Evolutionary conservation across 2,797 vertebrate genomes (phyloP), one percentile per base, ranked within the genome.

Genomic region (Artibeus jamaicensis): DNA sequence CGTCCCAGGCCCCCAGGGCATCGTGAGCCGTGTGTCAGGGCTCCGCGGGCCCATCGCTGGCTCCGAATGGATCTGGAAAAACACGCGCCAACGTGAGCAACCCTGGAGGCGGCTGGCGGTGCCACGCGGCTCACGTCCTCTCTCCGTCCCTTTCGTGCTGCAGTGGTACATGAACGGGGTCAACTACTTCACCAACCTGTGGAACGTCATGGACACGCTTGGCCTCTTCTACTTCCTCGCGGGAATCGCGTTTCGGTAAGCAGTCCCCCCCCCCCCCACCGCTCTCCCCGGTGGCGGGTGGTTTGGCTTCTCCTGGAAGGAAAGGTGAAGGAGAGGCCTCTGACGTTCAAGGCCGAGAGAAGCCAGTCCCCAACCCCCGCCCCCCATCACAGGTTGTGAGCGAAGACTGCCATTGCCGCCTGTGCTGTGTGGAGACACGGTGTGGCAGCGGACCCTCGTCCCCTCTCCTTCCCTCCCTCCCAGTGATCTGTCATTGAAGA

Each of bases 131-230:
- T 81, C 32, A 65, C 12, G 22, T 0, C 15, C 12, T 10, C 32
- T 44, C 37, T 84, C 71, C 37, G 7, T 55, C 87, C 84, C 16
- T 95, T 9, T 85, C 91, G 70, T 34, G 59, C 89, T 71, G 74
- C 97, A 99, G 99, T 99, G 98, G 98, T 99, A 98, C 90, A 97
- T 99, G 98, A 99, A 98, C 0, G 98, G 98, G 48, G 98, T 98
- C 95, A 98, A 98, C 82, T 99, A 99, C 71, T 98, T 99, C 48
- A 98, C 98, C 2, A 98, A 99, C 86, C 92, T 98, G 48, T 99
- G 99, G 99, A 99, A 99, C 6, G 98, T 99, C 22, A 98, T 99
- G 98, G 99, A 99, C 92, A 99, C 98, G 0, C 97, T 99, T 11
- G 98, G 98, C 1, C 98, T 99, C 37, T 98, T 99, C 86, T 99